Evolutionary conservation across 2,888 invertebrate species (phyloP).

Genomic region (Arge pagana): DNA sequence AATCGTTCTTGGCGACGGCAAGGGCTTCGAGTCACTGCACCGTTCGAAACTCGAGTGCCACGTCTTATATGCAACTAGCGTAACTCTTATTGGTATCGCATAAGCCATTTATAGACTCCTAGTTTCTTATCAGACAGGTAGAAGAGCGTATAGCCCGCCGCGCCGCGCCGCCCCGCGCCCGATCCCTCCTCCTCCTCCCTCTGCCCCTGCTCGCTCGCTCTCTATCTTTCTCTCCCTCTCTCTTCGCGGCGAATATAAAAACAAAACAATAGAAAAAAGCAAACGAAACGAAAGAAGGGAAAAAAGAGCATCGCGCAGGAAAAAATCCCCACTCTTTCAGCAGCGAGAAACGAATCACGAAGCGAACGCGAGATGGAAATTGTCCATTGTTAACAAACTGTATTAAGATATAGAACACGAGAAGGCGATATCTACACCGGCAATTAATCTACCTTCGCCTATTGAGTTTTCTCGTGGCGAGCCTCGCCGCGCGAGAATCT

Average conservation of each 20-base stretch:
- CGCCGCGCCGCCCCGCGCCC: too few species aligned
- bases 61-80: conserved; percentile 40
- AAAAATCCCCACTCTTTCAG: conserved; percentile 36
- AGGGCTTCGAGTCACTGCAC: conserved; percentile 34
- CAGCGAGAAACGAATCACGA: conserved; percentile 28
- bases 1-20: too few species aligned
- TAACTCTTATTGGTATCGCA: conserved; percentile 41
- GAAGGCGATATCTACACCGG: conserved; percentile 18
- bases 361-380: too few species aligned
- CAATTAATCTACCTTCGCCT: conserved; percentile 17
- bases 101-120: conserved; percentile 43
- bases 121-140: conserved; percentile 42
- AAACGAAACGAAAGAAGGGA: too few species aligned
- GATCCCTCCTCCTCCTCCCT: conserved; percentile 6
- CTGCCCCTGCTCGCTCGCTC: conserved; percentile 34
- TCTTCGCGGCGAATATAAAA: too few species aligned
- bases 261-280: too few species aligned
- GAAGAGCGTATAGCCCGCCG: conserved; percentile 24
- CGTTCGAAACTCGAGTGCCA: conserved; percentile 33
- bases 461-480: conserved; percentile 9
- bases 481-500: too few species aligned
- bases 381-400: conserved; percentile 27
- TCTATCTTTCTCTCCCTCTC: neutral
- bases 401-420: conserved; percentile 21
- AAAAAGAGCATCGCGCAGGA: neutral